Base-by-base conservation (phyloP, 1,140 invertebrate species). In the Drosophila fuyamai region DNA sequence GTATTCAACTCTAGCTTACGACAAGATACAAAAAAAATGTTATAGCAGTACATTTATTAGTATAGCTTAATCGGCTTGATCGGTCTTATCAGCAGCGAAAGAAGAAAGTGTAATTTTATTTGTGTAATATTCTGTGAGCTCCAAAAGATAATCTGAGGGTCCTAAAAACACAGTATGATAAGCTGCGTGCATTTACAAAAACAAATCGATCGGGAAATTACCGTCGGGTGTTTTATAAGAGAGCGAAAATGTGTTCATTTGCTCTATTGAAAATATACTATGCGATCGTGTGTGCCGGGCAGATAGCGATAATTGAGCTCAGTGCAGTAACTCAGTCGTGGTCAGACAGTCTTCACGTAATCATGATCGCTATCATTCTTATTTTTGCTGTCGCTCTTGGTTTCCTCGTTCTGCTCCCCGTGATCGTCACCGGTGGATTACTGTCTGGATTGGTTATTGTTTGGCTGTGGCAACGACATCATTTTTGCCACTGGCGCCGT, bases 391-490 rank as follows among this genome's bases (percentile, higher is more conserved):
- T 54, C 1, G 35, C 41, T 23, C 8, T 47, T 43, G 56, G 51
- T 16, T n/a, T 43, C 8, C 9, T 48, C 1, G 35, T 36, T 14
- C 7, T 68, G 3, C 3, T 51, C 0, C 50, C 63, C 7, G 4
- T 48, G 13, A 1, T 29, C 12, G 13, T 32, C 2, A 40, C 13
- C 6, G 35, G 38, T 27, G 44, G 12, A 18, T 46, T 38, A 10
- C 12, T 71, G 23, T 2, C 53, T 8, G 1, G n/a, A 0, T 8
- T 79, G 16, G 9, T 36, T 12, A 5, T 61, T 6, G 62, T 41
- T 12, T 88, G 83, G 79, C 50, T 80, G 1, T 88, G 83, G 83
- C 83, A 88, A 41, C 57, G 57, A 0, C 68, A 51, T 12, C 83
- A 88, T 36, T 88, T 80, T 16, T 2, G 18, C 5, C 60, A 83